Percentiles rank a stretch among this genome's conserved stretches.
Conservation (phyloP, 2,888 invertebrate species). For the Lutraria lutraria region DNA sequence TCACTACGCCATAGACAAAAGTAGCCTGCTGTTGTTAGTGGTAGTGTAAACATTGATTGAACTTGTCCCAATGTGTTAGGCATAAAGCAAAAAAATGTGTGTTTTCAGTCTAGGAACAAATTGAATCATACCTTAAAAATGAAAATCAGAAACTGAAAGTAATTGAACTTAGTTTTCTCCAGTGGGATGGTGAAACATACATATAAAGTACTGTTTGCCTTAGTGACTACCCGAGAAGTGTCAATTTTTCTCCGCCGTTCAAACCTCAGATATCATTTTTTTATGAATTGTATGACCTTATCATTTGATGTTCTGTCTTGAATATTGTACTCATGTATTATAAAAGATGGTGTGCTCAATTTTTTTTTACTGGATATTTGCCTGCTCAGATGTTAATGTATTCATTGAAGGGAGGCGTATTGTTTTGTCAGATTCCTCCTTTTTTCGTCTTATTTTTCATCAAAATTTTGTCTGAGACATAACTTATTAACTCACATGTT, state of each 20-base stretch:
- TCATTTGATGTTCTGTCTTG: not conserved
- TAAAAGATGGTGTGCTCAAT: not conserved
- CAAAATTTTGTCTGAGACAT: too few species aligned
- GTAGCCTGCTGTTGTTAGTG: not conserved
- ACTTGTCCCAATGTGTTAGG: not conserved
- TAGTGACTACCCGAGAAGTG: not conserved
- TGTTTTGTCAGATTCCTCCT: too few species aligned
- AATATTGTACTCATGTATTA: not conserved
- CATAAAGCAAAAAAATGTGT: not conserved
- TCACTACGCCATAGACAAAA: conserved; percentile 57
- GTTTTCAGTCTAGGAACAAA: not conserved
- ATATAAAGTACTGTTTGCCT: too few species aligned
- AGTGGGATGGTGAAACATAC: too few species aligned
- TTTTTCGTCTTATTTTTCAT: too few species aligned
- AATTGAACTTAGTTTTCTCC: too few species aligned
- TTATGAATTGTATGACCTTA: not conserved
- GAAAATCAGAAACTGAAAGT: too few species aligned
- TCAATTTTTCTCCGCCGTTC: not conserved
- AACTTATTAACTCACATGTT: too few species aligned
- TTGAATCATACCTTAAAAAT: too few species aligned
- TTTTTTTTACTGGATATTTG: not conserved
- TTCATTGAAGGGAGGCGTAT: too few species aligned
- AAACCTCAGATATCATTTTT: not conserved
- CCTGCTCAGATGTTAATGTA: not conserved
- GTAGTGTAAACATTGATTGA: not conserved